Conservation (phyloP, 2,797 vertebrate species). For the Echeneis naucrates region DNA sequence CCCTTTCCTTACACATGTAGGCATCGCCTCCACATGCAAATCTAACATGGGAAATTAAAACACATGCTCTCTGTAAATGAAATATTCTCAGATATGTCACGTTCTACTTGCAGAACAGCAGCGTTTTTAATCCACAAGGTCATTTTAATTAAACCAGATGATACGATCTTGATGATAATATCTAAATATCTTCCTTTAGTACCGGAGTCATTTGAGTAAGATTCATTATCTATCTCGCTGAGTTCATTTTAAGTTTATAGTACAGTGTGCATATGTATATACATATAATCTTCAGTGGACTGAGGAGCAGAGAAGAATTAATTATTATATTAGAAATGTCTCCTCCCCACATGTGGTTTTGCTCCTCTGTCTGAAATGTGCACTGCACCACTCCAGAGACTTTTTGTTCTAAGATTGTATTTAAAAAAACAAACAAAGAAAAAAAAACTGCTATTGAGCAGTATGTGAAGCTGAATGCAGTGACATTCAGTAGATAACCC, state of each 20-base stretch:
- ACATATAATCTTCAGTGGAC: constrained; percentile 12
- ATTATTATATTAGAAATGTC: background rate
- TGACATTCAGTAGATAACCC: constrained; percentile 37
- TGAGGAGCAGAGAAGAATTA: constrained; percentile 18
- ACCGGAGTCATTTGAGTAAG: background rate
- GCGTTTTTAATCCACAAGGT: constrained; percentile 7
- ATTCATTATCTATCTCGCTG: background rate
- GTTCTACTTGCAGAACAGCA: background rate
- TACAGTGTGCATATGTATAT: too few relatives aligned
- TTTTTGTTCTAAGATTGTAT: constrained; percentile 3
- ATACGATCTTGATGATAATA: constrained; percentile 15
- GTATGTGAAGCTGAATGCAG: constrained; percentile 35
- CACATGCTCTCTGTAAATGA: background rate
- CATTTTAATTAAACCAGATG: constrained; percentile 41
- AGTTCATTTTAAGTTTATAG: background rate
- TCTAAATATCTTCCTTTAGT: background rate
- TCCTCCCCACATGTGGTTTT: constrained; percentile 11
- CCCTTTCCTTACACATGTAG: background rate
- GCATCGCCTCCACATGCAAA: background rate
- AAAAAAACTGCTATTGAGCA: constrained; percentile 1
- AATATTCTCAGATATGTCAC: constrained; percentile 8
- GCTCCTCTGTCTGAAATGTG: background rate
- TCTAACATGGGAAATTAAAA: background rate
- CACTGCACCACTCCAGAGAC: constrained; percentile 1
- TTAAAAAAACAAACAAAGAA: too few relatives aligned